Evolutionary conservation across 2,797 vertebrate species (phyloP), one percentile per base, ranked within the genome.

Genomic region (Toxotes lorentzi): DNA sequence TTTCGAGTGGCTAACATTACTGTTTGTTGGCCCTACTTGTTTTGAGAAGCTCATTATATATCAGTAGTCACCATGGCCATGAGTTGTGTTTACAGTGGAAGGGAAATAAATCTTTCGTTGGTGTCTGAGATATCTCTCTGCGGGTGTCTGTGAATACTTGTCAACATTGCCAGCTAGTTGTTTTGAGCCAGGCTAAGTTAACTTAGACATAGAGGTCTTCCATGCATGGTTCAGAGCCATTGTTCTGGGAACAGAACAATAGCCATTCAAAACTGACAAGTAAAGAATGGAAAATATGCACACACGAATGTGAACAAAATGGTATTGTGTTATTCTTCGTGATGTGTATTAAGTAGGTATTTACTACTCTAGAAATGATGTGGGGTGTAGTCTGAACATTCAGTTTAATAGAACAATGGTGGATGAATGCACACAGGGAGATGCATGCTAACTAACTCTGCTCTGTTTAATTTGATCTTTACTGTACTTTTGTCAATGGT

Each of bases 181-280:
- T 41, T 70, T 16, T 43, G 43, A 30, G 10, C n/a, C 40, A 34
- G 12, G 41, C 40, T 57, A 57, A 58, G 72, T 67, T 54, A 34
- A 38, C 24, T 17, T 16, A 24, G 50, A 27, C 27, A 7, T 21
- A 35, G n/a, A 47, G n/a, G n/a, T 58, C 41, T 59, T 38, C 14
- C 5, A 35, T 43, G 11, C 24, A 16, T 56, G 13, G 30, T 47
- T 53, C 47, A 47, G 23, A 65, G 45, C 62, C 17, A 32, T 4
- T 38, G 24, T 41, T 72, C 30, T 45, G 19, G n/a, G 16, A 19
- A 58, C 3, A 2, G 21, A 53, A 43, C 19, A 73, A 21, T 23
- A 47, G 32, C 43, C 16, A 40, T 53, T 41, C 16, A 32, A 56
- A 67, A 34, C 40, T 32, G 13, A 43, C 32, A 10, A 48, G 21